These are phyloP conservation scores for Abramis brama DNA, from an alignment of 2,113 vertebrate genomes.

Conservation along the genomic window DNA sequence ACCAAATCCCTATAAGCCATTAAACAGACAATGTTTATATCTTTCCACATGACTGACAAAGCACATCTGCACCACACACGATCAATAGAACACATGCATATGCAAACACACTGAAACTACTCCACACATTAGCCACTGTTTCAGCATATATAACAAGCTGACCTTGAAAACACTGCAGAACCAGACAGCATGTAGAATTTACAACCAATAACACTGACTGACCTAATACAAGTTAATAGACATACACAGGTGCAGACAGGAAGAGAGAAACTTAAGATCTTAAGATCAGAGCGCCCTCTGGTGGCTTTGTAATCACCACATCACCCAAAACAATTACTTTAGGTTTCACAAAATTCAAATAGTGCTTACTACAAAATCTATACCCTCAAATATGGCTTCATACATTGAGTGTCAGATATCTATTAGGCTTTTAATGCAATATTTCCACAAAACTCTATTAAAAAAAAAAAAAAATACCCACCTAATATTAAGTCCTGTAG, in stretches of 20 bases:
- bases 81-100: conserved; percentile 26
- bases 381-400: neutral
- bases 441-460: neutral
- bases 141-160: conserved; percentile 4
- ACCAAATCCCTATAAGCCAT: conserved; percentile 45
- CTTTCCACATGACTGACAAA: conserved; percentile 55
- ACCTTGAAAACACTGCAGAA: conserved; percentile 32
- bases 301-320: conserved; percentile 22
- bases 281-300: conserved; percentile 40
- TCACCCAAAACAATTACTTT: neutral
- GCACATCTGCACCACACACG: conserved; percentile 28
- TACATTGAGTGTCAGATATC: neutral
- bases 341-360: neutral
- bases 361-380: neutral
- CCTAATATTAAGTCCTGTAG: conserved; percentile 88
- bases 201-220: conserved; percentile 32
- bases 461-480: conserved; percentile 56
- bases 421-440: neutral
- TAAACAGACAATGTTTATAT: conserved; percentile 54
- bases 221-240: conserved; percentile 32
- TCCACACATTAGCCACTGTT: neutral
- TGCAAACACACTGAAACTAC: conserved; percentile 12
- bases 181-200: conserved; percentile 33
- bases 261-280: neutral
- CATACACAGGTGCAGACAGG: conserved; percentile 51